Evolutionary conservation across 2,797 vertebrate species (phyloP).

Genomic region (Tolypeutes matacus): DNA sequence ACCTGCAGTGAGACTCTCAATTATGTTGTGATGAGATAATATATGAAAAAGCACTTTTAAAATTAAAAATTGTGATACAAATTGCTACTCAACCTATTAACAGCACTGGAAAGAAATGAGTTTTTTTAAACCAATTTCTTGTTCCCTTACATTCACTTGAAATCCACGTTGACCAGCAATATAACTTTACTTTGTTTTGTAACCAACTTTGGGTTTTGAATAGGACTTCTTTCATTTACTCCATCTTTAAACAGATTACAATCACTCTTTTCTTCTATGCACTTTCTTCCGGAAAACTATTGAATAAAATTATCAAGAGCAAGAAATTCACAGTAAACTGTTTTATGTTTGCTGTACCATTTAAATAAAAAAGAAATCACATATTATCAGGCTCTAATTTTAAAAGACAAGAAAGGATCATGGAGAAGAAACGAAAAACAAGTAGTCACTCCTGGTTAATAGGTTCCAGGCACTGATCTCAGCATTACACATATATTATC

Average conservation of each 20-base stretch:
- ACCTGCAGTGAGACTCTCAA: not conserved
- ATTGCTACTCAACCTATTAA: not conserved
- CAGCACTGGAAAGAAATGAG: not conserved
- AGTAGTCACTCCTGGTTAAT: no score
- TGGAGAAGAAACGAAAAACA: no score
- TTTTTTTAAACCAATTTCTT: not conserved
- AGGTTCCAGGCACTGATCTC: not conserved
- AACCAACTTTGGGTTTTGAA: not conserved
- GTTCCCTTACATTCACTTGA: not conserved
- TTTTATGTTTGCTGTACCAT: not conserved
- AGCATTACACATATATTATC: not conserved
- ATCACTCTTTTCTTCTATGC: not conserved
- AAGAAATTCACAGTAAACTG: not conserved
- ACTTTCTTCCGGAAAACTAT: not conserved
- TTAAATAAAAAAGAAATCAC: not conserved
- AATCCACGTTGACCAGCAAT: not conserved
- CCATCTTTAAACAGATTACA: not conserved
- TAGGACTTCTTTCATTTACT: not conserved
- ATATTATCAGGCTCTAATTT: no score
- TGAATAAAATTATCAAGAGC: not conserved
- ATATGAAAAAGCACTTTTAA: not conserved
- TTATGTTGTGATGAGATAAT: not conserved
- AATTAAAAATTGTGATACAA: not conserved
- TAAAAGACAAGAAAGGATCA: no score
- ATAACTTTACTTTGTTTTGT: not conserved